Evolutionary conservation across 1,140 invertebrate genomes (phyloP).

Genomic region (Aleiodes sp.): DNA sequence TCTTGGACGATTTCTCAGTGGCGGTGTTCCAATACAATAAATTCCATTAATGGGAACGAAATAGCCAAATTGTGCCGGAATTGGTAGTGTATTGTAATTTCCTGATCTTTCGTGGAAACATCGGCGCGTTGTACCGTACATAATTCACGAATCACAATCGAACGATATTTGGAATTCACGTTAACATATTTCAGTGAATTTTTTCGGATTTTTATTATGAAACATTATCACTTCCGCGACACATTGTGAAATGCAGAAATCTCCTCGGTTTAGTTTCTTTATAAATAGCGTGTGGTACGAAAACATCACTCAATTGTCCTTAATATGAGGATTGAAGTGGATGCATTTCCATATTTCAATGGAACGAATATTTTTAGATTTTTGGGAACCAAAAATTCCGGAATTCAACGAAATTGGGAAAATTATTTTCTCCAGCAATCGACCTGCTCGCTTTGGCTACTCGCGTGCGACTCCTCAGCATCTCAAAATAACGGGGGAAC

Average conservation of each 20-base stretch:
- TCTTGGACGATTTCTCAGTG: conserved; percentile 37
- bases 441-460: neutral
- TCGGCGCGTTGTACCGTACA: conserved; percentile 32
- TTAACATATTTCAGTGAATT: neutral
- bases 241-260: neutral
- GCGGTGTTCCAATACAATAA: conserved; percentile 39
- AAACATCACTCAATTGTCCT: neutral
- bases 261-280: neutral
- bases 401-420: too few relatives aligned
- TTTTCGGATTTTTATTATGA: neutral
- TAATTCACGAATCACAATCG: too few relatives aligned
- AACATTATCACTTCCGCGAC: conserved; percentile 10
- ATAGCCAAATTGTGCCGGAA: conserved; percentile 53
- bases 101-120: conserved; percentile 39
- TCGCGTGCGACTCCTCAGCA: conserved; percentile 1
- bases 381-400: too few relatives aligned
- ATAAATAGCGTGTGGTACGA: neutral
- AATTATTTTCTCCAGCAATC: conserved; percentile 7
- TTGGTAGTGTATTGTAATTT: conserved; percentile 46
- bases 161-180: conserved; percentile 4
- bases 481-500: conserved; percentile 46
- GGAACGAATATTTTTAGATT: too few relatives aligned
- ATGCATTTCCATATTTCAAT: too few relatives aligned
- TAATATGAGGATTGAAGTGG: too few relatives aligned
- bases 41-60: conserved; percentile 50